These are phyloP conservation scores for Scotopteryx bipunctaria DNA, from an alignment of 2,888 invertebrate genomes.

Conservation along the genomic window DNA sequence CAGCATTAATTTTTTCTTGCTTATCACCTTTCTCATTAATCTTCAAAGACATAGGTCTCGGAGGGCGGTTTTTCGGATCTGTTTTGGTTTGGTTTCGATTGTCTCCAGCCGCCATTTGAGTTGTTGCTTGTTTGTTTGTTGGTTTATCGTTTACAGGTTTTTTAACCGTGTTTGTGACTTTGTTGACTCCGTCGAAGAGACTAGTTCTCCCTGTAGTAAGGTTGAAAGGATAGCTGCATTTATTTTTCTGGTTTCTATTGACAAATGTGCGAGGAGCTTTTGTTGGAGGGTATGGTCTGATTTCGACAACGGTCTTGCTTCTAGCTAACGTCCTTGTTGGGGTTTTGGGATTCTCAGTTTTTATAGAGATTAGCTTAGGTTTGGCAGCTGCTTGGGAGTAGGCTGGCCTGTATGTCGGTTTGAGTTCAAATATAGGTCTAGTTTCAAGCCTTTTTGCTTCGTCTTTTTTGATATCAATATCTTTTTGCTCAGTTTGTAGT, in stretches of 20 bases:
- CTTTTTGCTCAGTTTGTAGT: constrained; percentile 10
- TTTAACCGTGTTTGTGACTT: constrained; percentile 42
- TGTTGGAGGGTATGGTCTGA: constrained; percentile 56
- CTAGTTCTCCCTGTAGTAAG: constrained; percentile 76
- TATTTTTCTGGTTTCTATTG: constrained; percentile 65
- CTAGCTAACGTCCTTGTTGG: constrained; percentile 56
- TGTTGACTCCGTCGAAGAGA: constrained; percentile 66
- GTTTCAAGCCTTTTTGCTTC: constrained; percentile 37
- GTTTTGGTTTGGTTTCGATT: constrained; percentile 55
- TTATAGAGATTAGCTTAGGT: constrained; percentile 63
- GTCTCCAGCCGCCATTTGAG: constrained; percentile 60
- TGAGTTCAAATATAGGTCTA: constrained; percentile 49
- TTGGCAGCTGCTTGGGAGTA: constrained; percentile 81
- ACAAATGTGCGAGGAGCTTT: constrained; percentile 57
- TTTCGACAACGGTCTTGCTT: constrained; percentile 77
- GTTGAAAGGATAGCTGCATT: constrained; percentile 80
- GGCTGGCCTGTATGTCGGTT: constrained; percentile 61
- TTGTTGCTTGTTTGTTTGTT: constrained; percentile 43
- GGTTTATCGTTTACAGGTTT: constrained; percentile 42
- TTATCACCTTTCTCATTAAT: constrained; percentile 63
- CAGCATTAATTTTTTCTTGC: constrained; percentile 49
- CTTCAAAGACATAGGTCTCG: constrained; percentile 63
- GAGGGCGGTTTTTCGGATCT: constrained; percentile 59
- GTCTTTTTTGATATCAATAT: constrained; percentile 14
- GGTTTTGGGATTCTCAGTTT: constrained; percentile 65